phyloP scores from a whole-genome alignment of 1,140 invertebrate species.

The Trypoxylus dichotomus region DNA sequence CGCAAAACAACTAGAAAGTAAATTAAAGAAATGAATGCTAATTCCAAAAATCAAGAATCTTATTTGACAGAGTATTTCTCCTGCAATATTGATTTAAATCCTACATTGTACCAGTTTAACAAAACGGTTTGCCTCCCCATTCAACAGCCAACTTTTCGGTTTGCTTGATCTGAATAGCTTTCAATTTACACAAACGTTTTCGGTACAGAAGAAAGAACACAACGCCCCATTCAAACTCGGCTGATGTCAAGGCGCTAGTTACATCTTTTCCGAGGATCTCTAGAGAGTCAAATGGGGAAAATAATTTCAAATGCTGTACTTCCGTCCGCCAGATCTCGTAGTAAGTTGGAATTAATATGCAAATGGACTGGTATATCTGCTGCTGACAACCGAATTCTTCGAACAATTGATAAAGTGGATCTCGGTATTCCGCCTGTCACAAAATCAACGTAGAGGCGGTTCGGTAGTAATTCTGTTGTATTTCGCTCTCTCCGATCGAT shows the following conservation, averaged over 20 bases:
- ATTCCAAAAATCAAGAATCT: too few relatives aligned
- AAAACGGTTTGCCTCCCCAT: too few relatives aligned
- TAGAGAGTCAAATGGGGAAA: neutral
- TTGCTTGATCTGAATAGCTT: neutral
- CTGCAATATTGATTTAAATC: too few relatives aligned
- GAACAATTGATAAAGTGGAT: conserved; percentile 3
- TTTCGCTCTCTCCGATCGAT: neutral
- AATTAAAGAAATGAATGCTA: too few relatives aligned
- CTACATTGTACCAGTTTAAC: too few relatives aligned
- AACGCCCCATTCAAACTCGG: neutral
- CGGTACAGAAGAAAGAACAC: neutral
- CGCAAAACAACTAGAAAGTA: too few relatives aligned
- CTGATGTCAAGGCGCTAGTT: neutral
- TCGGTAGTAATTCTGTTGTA: neutral
- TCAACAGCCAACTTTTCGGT: neutral
- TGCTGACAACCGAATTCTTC: neutral
- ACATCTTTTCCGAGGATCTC: neutral
- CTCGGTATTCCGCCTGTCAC: neutral
- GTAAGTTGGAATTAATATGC: conserved; percentile 7
- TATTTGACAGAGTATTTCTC: too few relatives aligned
- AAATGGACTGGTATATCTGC: neutral
- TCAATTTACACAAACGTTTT: neutral
- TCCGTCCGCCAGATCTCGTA: neutral
- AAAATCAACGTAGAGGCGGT: neutral
- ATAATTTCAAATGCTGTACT: neutral